phyloP scores from a whole-genome alignment of 1,140 invertebrate species.

The Pachyrhynchus sulphureomaculatus region DNA sequence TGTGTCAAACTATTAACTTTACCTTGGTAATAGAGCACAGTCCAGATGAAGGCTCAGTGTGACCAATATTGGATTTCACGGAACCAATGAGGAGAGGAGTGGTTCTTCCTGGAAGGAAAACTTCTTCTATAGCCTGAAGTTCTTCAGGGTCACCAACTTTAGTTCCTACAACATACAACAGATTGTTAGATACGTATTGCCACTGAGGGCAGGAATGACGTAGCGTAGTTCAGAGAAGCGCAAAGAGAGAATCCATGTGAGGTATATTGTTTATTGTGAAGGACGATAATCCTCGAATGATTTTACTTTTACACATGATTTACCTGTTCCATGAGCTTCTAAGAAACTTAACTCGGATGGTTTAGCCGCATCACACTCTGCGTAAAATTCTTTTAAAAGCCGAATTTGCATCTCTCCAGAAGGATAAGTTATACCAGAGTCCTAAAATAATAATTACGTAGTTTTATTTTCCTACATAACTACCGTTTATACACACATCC shows the following conservation, averaged over 20 bases:
- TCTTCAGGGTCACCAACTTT: conserved; percentile 86
- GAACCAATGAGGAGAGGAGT: conserved; percentile 82
- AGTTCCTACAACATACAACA: conserved; percentile 56
- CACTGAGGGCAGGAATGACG: background rate
- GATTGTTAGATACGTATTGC: background rate
- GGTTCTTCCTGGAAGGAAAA: conserved; percentile 70
- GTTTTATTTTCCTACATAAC: too few relatives aligned
- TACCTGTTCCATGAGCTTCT: conserved; percentile 89
- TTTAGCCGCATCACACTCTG: conserved; percentile 71
- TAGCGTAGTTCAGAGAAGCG: background rate
- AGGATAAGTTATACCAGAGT: conserved; percentile 83
- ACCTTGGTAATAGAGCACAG: conserved; percentile 83
- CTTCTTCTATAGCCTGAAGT: conserved; percentile 77
- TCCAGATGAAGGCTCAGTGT: conserved; percentile 88
- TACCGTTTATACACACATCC: too few relatives aligned
- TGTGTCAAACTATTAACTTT: too few relatives aligned
- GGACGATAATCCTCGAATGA: background rate
- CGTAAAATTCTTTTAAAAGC: conserved; percentile 81
- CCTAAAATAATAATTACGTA: background rate
- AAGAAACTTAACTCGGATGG: conserved; percentile 75
- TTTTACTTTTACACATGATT: background rate
- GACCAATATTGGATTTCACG: conserved; percentile 92
- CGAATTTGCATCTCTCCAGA: conserved; percentile 78
- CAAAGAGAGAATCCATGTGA: too few relatives aligned
- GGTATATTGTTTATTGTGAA: background rate